Conservation (phyloP, 2,113 vertebrate genomes). For the Prolemur simus region DNA sequence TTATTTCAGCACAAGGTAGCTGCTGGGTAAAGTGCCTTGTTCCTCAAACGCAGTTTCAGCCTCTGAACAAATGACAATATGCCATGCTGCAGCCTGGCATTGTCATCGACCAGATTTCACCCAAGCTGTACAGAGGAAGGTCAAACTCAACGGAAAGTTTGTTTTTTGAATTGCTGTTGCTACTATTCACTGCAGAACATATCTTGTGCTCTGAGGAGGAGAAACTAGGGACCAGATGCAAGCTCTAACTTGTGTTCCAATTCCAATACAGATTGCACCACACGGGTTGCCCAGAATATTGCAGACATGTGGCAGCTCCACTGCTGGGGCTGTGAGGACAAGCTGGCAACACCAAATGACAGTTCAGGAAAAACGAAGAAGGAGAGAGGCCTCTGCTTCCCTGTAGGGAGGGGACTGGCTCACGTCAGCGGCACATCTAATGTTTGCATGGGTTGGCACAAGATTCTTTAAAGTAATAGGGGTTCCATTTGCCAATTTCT, state of each 20-base stretch:
- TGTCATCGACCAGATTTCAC: background rate
- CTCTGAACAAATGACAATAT: background rate
- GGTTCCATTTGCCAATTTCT: background rate
- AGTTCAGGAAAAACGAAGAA: background rate
- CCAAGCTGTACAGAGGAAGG: background rate
- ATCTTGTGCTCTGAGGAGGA: background rate
- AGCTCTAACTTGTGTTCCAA: background rate
- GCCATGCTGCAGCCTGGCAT: fast-evolving
- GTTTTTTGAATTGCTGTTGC: background rate
- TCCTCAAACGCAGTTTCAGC: background rate
- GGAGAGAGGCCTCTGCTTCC: background rate
- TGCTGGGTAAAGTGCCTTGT: background rate
- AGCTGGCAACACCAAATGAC: background rate
- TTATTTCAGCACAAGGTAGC: background rate
- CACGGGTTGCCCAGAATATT: background rate
- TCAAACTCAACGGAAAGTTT: background rate
- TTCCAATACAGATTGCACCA: background rate
- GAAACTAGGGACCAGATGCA: background rate
- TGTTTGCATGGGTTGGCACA: too few relatives aligned
- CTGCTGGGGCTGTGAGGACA: background rate
- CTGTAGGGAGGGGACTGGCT: background rate
- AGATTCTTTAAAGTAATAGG: background rate
- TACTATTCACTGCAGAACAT: background rate
- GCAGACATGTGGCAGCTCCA: background rate
- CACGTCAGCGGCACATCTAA: background rate